Percentiles rank a stretch among this genome's conserved stretches.
Evolutionary conservation across 1,140 invertebrate species (phyloP).

Genomic region (Drosophila sucinea): DNA sequence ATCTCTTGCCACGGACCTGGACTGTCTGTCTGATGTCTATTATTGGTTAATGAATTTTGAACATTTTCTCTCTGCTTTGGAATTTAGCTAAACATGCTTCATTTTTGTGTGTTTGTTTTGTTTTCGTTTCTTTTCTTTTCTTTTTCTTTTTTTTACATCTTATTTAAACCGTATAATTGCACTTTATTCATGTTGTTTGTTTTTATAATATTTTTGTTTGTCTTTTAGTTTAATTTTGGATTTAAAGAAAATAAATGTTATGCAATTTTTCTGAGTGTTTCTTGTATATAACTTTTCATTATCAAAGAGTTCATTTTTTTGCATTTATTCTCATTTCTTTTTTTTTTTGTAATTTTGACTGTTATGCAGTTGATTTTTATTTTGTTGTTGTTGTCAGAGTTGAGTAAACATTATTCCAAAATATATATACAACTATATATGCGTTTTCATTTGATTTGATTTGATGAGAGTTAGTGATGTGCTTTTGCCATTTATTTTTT

Average conservation of each 20-base stretch:
- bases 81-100: constrained; percentile 63
- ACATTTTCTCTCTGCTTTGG: constrained; percentile 19
- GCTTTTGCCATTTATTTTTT: constrained; percentile 28
- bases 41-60: constrained; percentile 12
- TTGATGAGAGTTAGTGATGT: constrained; percentile 49
- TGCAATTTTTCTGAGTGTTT: constrained; percentile 33
- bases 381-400: constrained; percentile 37
- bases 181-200: constrained; percentile 68
- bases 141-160: constrained; percentile 59
- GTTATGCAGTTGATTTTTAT: constrained; percentile 45
- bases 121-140: constrained; percentile 33
- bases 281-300: constrained; percentile 64
- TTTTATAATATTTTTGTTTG: constrained; percentile 41
- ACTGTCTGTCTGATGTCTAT: neutral
- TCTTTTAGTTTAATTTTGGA: constrained; percentile 53
- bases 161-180: constrained; percentile 80
- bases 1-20: neutral
- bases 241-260: constrained; percentile 65
- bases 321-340: constrained; percentile 25
- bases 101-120: constrained; percentile 40
- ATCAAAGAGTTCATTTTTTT: constrained; percentile 48
- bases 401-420: constrained; percentile 78
- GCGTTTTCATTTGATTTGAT: constrained; percentile 44
- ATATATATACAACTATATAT: constrained; percentile 79
- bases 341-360: constrained; percentile 49